These are phyloP conservation scores for Sarcophilus harrisii DNA, from an alignment of 2,797 vertebrate species.

Conservation along the genomic window DNA sequence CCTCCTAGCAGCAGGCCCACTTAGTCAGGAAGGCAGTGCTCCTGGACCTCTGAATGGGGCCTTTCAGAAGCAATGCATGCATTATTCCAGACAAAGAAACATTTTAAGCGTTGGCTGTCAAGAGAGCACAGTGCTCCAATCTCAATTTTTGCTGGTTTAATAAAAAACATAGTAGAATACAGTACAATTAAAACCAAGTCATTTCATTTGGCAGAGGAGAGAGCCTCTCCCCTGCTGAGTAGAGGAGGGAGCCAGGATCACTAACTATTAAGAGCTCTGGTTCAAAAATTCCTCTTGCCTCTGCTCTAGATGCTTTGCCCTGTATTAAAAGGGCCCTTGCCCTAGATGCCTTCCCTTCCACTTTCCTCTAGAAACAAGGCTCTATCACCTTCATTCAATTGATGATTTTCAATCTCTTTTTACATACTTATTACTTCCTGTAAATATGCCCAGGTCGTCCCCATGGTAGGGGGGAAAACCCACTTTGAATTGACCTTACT, in stretches of 20 bases:
- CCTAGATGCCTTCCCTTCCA: neutral
- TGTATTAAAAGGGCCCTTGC: neutral
- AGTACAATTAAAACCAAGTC: neutral
- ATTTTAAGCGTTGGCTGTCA: neutral
- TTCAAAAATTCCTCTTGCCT: neutral
- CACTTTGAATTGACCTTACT: no score
- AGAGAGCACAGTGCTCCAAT: neutral
- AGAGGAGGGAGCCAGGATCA: neutral
- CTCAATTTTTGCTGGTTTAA: slow-evolving; percentile 1
- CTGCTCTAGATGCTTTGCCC: neutral
- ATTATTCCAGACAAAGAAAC: neutral
- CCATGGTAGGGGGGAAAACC: no score
- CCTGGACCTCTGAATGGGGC: neutral
- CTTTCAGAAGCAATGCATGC: neutral
- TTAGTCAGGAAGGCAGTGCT: neutral
- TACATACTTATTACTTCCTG: neutral
- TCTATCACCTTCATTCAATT: neutral
- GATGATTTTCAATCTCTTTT: neutral
- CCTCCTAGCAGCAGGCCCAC: neutral
- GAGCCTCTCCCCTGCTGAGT: neutral
- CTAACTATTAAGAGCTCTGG: neutral
- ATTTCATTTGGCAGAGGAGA: neutral
- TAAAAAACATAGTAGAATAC: neutral
- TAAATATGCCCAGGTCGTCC: neutral
- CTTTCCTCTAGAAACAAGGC: neutral